A percentile compares a stretch with the other conserved stretches of the same genome.
Conservation (phyloP, 2,797 vertebrate species). For the Hozukius guyotensis region DNA sequence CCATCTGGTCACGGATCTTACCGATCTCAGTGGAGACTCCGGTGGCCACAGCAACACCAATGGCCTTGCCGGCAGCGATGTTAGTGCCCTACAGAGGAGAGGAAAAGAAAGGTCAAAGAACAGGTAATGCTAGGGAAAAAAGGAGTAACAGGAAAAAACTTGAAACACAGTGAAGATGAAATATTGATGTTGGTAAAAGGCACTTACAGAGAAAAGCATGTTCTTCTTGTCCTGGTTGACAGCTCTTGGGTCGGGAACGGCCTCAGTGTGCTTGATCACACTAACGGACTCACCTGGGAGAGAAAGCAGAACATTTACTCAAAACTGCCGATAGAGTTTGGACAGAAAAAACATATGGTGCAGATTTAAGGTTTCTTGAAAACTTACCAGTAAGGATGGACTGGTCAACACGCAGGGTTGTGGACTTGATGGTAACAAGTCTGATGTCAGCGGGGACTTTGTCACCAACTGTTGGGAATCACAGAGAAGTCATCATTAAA, state of each 20-base stretch:
- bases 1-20: conserved; percentile 98
- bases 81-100: conserved; percentile 88
- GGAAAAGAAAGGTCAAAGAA: neutral
- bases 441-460: conserved; percentile 89
- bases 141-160: neutral
- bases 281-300: conserved; percentile 93
- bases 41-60: conserved; percentile 90
- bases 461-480: conserved; percentile 82
- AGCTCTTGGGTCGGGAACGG: conserved; percentile 91
- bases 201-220: conserved; percentile 96
- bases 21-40: conserved; percentile 94
- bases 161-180: neutral
- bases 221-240: conserved; percentile 99
- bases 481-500: conserved; percentile 11
- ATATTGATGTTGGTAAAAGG: neutral
- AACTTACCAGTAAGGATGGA: conserved; percentile 90
- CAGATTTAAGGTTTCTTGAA: neutral
- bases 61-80: conserved; percentile 92
- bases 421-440: conserved; percentile 84
- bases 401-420: conserved; percentile 88
- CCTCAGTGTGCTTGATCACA: conserved; percentile 95
- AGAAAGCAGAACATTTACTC: neutral
- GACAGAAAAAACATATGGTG: neutral
- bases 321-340: neutral
- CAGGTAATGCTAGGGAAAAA: neutral